These are phyloP conservation scores for Cassiopea xamachana DNA, from an alignment of 30 jellyfish, hydroid and myxozoan species.

Conservation along the genomic window DNA sequence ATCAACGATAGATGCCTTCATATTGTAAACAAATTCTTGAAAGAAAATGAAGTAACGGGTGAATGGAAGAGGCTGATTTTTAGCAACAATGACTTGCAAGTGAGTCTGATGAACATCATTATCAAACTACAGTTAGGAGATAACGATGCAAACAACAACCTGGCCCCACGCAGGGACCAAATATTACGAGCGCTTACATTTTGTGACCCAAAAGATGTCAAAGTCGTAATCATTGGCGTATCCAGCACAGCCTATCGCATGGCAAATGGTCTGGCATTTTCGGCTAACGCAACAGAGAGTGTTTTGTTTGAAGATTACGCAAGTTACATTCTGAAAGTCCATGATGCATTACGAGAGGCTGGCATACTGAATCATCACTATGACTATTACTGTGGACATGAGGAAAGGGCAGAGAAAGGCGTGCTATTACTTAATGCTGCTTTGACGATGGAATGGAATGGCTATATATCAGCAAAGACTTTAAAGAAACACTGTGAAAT, in stretches of 20 bases:
- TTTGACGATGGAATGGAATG: too few species aligned
- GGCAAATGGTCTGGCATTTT: slow-evolving; percentile 22
- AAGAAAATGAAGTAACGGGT: not conserved
- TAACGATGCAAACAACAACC: not conserved
- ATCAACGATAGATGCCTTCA: not conserved
- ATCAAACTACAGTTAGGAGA: not conserved
- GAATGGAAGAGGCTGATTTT: not conserved
- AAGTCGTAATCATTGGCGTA: slow-evolving; percentile 21
- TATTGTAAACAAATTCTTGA: not conserved
- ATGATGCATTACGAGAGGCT: too few species aligned
- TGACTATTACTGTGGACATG: too few species aligned
- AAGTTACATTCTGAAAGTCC: too few species aligned
- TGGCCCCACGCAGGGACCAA: not conserved
- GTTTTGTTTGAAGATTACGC: not conserved
- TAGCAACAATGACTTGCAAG: not conserved
- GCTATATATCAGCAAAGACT: too few species aligned
- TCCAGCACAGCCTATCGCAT: not conserved
- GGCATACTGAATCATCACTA: too few species aligned
- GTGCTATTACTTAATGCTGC: too few species aligned
- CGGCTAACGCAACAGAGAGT: not conserved
- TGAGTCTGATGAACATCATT: not conserved
- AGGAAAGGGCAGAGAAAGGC: too few species aligned
- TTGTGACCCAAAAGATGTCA: slow-evolving; percentile 7
- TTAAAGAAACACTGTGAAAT: too few species aligned
- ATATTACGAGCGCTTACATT: slow-evolving; percentile 5